A percentile compares a stretch with the other conserved stretches of the same genome.
These are phyloP conservation scores for Pantherophis alleghaniensis DNA, from an alignment of 2,797 vertebrate species.

Conservation along the genomic window DNA sequence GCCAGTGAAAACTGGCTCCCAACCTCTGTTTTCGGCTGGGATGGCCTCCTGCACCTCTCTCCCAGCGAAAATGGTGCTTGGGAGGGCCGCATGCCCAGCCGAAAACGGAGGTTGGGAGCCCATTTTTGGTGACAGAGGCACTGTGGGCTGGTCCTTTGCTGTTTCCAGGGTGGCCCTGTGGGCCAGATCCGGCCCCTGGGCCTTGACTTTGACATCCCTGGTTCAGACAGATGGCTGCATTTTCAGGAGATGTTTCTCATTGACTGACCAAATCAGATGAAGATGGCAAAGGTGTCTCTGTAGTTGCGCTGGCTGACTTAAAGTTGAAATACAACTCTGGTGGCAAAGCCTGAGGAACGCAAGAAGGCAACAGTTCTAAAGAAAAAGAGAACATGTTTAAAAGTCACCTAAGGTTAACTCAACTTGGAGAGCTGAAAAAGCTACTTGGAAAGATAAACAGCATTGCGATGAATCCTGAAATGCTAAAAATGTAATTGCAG, in stretches of 20 bases:
- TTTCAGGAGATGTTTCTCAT: slow-evolving; percentile 5
- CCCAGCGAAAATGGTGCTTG: too few species aligned
- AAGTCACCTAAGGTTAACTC: slow-evolving; percentile 14
- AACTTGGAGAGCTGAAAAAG: not conserved
- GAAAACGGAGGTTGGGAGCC: too few species aligned
- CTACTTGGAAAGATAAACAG: slow-evolving; percentile 3
- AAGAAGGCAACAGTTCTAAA: slow-evolving; percentile 62
- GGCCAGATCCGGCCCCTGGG: too few species aligned
- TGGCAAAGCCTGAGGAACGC: slow-evolving; percentile 40
- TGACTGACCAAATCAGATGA: slow-evolving; percentile 59
- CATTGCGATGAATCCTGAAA: not conserved
- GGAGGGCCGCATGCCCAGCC: too few species aligned
- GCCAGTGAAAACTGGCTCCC: too few species aligned
- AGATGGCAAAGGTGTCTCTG: slow-evolving; percentile 38
- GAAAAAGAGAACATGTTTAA: slow-evolving; percentile 42
- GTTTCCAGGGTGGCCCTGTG: too few species aligned
- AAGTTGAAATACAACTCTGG: slow-evolving; percentile 64
- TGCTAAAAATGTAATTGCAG: not conserved
- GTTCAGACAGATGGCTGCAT: not conserved
- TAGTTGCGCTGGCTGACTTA: slow-evolving; percentile 47
- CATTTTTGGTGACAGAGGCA: too few species aligned
- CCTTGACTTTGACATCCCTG: too few species aligned
- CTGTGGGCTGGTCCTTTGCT: too few species aligned
- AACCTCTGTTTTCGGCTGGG: too few species aligned
- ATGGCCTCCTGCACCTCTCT: too few species aligned